Base-by-base conservation (phyloP, 2,888 invertebrate genomes). In the Thecophora atra region DNA sequence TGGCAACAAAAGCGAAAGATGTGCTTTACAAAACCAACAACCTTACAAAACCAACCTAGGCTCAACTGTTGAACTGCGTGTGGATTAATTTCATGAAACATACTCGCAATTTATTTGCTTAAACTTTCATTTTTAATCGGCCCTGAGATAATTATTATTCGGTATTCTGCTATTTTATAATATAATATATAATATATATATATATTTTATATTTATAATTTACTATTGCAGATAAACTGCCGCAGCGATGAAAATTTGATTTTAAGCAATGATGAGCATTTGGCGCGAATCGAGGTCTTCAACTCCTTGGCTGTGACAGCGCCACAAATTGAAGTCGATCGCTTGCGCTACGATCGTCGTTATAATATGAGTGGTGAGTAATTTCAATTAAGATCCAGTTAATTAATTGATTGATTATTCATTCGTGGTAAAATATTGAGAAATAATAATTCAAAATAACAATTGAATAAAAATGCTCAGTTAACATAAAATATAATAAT, bases 241-340 rank as follows among this genome's bases (percentile, higher is more conserved):
- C 81, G 80, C 70, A 83, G 80, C 71, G 78, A 78, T 21, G 82
- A 84, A 67, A 78, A 80, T 72, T 78, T 87, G 80, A 74, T 85
- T 76, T 77, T 85, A 82, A 77, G 80, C 80, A 75, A 85, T 75
- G 80, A 86, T 71, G 82, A 83, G 75, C 84, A 86, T 75, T 79
- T 87, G 79, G 87, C 85, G 70, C 82, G 86, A 74, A 85, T 94
- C 71, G 92, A 93, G 82, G 92, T 94, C 17, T 94, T 93, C 80
- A 94, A 94, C 82, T 93, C 93, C 74, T 90, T 94, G 74, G 93
- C 93, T 84, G 94, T 94, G 6, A 87, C 91, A 70, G 93, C 94
- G 1, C 93, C 94, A 0, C 92, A 92, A 81, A 92, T 94, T 76
- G 93, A 93, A 82, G 83, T 92, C 75, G 92, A 93, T 80, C 81